Evolutionary conservation across 2,113 vertebrate species (phyloP), one percentile per base, ranked within the genome.

Genomic region (Narcine bancroftii): DNA sequence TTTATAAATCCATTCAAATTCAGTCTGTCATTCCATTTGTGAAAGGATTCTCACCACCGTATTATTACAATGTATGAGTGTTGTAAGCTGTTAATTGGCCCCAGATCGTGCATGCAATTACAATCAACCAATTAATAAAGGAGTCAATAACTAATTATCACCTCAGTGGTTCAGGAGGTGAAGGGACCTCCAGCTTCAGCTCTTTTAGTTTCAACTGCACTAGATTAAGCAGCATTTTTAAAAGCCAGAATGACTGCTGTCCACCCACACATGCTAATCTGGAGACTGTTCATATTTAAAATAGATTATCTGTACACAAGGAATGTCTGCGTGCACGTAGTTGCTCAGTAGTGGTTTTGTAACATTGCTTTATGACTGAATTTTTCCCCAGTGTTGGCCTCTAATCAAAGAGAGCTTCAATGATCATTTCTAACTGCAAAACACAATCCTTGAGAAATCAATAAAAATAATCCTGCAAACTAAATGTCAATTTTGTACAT

Each of bases 191-290:
- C 7, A 9, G 56, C 50, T 42, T 60, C 60, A 89, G 63, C 36
- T 66, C 39, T 39, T 65, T 17, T 39, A 42, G 36, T 65, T 66
- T 69, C 63, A 33, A 42, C 21, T 71, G 63, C 26, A 69, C 33
- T 39, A 39, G 63, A 47, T 71, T 91, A 69, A 91, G 11, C 36
- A 71, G 60, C 11, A 26, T 65, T 89, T 60, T 69, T 26, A n/a
- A 91, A 69, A 91, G 21, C 65, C 69, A 47, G 10, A 45, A 66
- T 91, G 89, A 91, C 63, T 69, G 89, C 89, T 91, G 39, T 91
- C 87, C 87, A 91, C 89, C 36, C 89, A 42, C 65, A 71, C 42
- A 47, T 65, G 47, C 21, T 11, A 33, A 71, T 47, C 65, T 91
- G 89, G 89, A 91, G 89, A 45, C 65, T 15, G 87, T 69, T 47